Percentiles rank a stretch among this genome's conserved stretches.
Evolutionary conservation across 2,888 invertebrate genomes (phyloP).

Genomic region (Crepidodera aurea): DNA sequence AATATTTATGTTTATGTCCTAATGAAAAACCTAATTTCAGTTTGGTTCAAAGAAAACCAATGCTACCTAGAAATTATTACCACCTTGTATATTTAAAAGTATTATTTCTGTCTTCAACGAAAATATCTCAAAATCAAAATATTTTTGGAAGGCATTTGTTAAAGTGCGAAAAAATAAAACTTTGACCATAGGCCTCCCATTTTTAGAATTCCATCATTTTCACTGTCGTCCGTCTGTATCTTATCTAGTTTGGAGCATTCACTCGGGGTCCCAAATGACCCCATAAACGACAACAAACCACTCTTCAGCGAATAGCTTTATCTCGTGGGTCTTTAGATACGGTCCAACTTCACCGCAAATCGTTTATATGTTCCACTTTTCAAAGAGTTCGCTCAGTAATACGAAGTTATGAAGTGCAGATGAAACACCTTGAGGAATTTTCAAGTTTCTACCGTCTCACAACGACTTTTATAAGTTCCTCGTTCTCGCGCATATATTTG

Average conservation of each 20-base stretch:
- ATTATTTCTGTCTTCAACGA: too few species aligned
- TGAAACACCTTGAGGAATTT: conserved; percentile 38
- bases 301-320: conserved; percentile 14
- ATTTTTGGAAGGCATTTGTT: too few species aligned
- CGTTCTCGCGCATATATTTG: conserved; percentile 28
- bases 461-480: conserved; percentile 32
- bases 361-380: conserved; percentile 47
- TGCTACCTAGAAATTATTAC: too few species aligned
- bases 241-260: conserved; percentile 18
- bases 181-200: not conserved
- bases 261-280: not conserved
- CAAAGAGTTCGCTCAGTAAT: conserved; percentile 41
- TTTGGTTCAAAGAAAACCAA: too few species aligned
- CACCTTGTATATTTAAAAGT: too few species aligned
- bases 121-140: too few species aligned
- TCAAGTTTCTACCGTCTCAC: conserved; percentile 24
- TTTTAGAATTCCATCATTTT: not conserved
- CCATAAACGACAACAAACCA: conserved; percentile 17
- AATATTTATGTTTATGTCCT: too few species aligned
- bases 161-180: not conserved
- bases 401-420: conserved; percentile 42
- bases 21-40: too few species aligned
- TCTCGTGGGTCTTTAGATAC: conserved; percentile 14
- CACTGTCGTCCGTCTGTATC: conserved; percentile 1
- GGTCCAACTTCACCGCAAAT: conserved; percentile 44